A percentile compares a stretch with the other conserved stretches of the same genome.
phyloP scores from a whole-genome alignment of 2,888 invertebrate species.

The Meiosimyza decipiens region DNA sequence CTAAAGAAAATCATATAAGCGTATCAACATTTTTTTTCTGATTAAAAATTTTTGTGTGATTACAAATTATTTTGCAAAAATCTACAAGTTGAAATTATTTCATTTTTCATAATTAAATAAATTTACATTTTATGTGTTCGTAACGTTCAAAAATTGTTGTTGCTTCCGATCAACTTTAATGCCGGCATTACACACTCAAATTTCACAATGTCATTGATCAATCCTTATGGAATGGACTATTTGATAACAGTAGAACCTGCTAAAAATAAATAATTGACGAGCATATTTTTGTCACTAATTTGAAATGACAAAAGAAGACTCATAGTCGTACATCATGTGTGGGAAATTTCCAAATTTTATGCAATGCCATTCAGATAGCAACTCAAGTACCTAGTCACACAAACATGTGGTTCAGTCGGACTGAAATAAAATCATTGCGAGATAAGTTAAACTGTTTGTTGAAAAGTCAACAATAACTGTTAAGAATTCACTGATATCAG shows the following conservation, averaged over 20 bases:
- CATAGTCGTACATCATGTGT: slow-evolving; percentile 18
- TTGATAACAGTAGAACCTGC: not conserved
- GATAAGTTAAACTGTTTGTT: slow-evolving; percentile 14
- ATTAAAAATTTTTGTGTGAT: too few species aligned
- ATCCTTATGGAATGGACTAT: not conserved
- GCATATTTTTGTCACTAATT: slow-evolving; percentile 11
- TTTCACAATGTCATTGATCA: too few species aligned
- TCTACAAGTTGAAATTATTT: too few species aligned
- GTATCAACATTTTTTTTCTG: too few species aligned
- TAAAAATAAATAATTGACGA: slow-evolving; percentile 17
- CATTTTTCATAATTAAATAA: too few species aligned
- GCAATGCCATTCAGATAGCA: not conserved
- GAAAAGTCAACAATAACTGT: not conserved
- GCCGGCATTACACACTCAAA: too few species aligned
- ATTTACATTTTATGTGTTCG: too few species aligned
- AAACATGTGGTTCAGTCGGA: not conserved
- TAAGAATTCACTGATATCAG: not conserved
- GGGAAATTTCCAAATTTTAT: slow-evolving; percentile 19
- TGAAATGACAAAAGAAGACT: slow-evolving; percentile 8
- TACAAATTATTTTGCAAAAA: too few species aligned
- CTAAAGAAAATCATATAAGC: too few species aligned
- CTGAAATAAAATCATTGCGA: not conserved
- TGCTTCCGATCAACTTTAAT: too few species aligned
- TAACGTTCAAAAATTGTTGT: too few species aligned
- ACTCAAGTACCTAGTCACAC: not conserved